These are phyloP conservation scores for Mystacornis crossleyi DNA, from an alignment of 2,113 vertebrate species.

Conservation along the genomic window DNA sequence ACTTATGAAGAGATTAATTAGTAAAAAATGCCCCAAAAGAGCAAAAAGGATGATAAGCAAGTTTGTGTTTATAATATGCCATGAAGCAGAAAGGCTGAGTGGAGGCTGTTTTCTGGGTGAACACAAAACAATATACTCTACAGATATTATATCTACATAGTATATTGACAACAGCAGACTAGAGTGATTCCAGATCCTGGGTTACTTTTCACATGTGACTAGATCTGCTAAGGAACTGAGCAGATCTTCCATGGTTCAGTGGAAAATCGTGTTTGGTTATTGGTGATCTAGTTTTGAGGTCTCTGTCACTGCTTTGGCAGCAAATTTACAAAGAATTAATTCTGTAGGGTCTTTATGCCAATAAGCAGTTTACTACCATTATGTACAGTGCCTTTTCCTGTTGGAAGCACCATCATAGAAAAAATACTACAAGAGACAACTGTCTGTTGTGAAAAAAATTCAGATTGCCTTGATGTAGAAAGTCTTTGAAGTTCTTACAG, in stretches of 20 bases:
- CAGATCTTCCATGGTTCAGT: background rate
- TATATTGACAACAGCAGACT: background rate
- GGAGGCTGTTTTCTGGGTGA: background rate
- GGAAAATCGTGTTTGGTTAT: background rate
- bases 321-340: background rate
- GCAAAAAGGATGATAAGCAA: background rate
- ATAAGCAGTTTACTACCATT: background rate
- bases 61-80: background rate
- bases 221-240: background rate
- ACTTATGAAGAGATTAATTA: background rate
- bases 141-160: background rate
- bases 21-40: background rate
- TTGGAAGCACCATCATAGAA: background rate
- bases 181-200: background rate
- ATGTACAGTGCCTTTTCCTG: background rate
- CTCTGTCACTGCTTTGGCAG: background rate
- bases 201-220: background rate
- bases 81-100: background rate
- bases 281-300: background rate
- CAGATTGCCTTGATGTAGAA: background rate
- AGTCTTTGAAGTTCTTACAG: background rate
- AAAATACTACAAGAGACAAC: background rate
- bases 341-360: background rate
- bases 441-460: background rate
- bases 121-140: background rate